Evolutionary conservation across 2,113 vertebrate genomes (phyloP), one percentile per base, ranked within the genome.

Genomic region (Albula glossodonta): DNA sequence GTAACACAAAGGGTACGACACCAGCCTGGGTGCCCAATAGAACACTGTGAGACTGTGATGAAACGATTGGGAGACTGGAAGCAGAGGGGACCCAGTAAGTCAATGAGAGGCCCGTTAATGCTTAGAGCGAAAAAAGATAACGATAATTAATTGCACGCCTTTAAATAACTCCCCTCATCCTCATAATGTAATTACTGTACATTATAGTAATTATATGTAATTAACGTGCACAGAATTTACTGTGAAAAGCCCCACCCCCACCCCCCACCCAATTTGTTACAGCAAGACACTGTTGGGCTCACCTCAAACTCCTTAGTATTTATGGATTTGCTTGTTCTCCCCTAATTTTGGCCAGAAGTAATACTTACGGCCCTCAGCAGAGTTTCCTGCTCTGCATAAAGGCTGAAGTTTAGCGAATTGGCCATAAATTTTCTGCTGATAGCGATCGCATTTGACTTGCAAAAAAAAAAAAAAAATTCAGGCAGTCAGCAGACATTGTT

Each of bases 121-220:
- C 31, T 56, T 12, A 6, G 6, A 7, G 17, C 8, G 12, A 17
- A 70, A n/a, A 31, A 74, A 74, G 70, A 74, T 74, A 74, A 74
- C n/a, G n/a, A 22, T 25, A 31, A 74, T 74, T 5, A 74, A 74
- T 31, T 74, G 22, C n/a, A 31, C 11, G n/a, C 70, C 31, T 74
- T 74, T 31, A 74, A 74, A n/a, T 74, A 31, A 31, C 70, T n/a
- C n/a, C 31, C 70, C 31, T 74, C 70, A 74, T 74, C 70, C 8
- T 74, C 10, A 74, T 74, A 25, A 74, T 74, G 22, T 74, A 74
- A 74, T 74, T 74, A 74, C 60, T 66, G 60, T 66, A 66, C n/a
- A 74, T 31, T 74, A 74, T 22, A 25, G n/a, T 74, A 74, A 74
- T 74, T n/a, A 10, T 25, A 31, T 31, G n/a, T 6, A 74, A 74